phyloP scores from a whole-genome alignment of 1,140 invertebrate genomes.

The Procambarus virginalis region DNA sequence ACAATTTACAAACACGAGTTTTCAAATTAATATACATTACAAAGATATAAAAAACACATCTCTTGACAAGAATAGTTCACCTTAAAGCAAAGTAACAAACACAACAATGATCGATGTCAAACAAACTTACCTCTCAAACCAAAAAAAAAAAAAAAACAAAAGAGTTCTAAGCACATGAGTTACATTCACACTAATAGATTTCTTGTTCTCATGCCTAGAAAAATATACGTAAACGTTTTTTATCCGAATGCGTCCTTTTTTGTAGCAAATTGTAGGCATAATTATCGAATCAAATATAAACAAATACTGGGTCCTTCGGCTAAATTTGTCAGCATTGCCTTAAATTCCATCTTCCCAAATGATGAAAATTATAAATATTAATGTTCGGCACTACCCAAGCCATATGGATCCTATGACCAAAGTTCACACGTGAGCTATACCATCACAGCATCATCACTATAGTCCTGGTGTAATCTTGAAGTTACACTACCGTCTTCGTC shows the following conservation, averaged over 20 bases:
- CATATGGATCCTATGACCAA: neutral
- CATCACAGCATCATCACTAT: conserved; percentile 63
- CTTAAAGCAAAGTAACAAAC: neutral
- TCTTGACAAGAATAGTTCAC: conserved; percentile 7
- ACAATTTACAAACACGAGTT: neutral
- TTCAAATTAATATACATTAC: neutral
- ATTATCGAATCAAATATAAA: neutral
- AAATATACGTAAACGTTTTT: neutral
- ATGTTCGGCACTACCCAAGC: neutral
- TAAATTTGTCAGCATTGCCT: neutral
- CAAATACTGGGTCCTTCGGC: neutral
- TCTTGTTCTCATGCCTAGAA: neutral
- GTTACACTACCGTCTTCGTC: conserved; percentile 56
- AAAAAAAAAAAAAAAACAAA: neutral
- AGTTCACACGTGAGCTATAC: conserved; percentile 3
- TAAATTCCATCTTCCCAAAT: neutral
- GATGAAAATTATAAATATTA: conserved; percentile 1
- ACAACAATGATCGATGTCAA: neutral
- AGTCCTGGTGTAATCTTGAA: conserved; percentile 51
- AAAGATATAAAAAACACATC: neutral
- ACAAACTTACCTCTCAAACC: neutral
- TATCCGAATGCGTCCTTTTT: neutral
- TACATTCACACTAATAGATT: neutral
- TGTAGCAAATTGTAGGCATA: neutral
- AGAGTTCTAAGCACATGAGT: neutral